A percentile compares a stretch with the other conserved stretches of the same genome.
phyloP scores from a whole-genome alignment of 2,888 invertebrate species.

The Eupithecia tripunctaria region DNA sequence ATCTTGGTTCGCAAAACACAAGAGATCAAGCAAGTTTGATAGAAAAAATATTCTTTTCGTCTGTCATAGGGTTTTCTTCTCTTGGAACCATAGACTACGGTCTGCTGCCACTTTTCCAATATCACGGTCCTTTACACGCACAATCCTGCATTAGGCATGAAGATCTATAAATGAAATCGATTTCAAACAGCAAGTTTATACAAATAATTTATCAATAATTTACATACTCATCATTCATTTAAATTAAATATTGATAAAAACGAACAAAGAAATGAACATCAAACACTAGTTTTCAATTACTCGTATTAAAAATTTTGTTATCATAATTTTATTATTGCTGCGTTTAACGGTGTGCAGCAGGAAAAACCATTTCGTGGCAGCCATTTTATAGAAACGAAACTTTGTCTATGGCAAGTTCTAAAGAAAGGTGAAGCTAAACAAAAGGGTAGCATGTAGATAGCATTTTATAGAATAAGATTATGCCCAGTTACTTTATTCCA shows the following conservation, averaged over 20 bases:
- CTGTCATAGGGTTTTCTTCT: neutral
- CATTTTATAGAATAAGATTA: conserved; percentile 71
- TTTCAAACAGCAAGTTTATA: neutral
- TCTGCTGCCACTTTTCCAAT: neutral
- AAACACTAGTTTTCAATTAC: neutral
- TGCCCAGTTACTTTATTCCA: conserved; percentile 63
- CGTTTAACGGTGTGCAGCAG: conserved; percentile 51
- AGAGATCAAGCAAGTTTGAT: neutral
- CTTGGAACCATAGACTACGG: neutral
- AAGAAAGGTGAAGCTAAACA: conserved; percentile 85
- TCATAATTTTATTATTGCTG: conserved; percentile 25
- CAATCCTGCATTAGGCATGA: neutral
- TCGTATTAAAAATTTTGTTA: neutral
- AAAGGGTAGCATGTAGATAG: conserved; percentile 82
- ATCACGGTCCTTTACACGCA: neutral
- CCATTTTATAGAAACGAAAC: conserved; percentile 77
- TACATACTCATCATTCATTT: too few species aligned
- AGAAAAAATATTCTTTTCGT: too few species aligned
- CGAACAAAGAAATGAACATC: too few species aligned
- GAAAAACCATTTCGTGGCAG: conserved; percentile 74
- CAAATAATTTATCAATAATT: neutral
- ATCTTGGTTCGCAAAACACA: too few species aligned
- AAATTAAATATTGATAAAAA: too few species aligned
- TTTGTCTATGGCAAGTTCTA: conserved; percentile 77
- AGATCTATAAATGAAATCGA: neutral